Evolutionary conservation across 2,113 vertebrate genomes (phyloP), one percentile per base, ranked within the genome.

Genomic region (Euleptes europaea): DNA sequence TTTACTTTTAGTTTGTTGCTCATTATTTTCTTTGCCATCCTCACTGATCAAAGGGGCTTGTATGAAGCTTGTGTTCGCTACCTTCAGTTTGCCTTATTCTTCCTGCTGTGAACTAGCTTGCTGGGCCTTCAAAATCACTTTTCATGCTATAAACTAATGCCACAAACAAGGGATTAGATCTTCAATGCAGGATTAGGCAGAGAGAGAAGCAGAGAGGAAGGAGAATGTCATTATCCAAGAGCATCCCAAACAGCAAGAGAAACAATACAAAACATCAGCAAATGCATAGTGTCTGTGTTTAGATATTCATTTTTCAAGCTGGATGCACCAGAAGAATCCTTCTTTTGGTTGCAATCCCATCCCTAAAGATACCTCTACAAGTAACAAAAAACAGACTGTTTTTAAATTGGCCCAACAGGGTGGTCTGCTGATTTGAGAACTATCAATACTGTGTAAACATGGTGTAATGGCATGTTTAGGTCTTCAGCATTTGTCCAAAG

Each of bases 1-100:
- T 87, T 86, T 90, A 47, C 82, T 89, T 90, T 86, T 86, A 72
- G 82, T 78, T 83, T 77, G 74, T 28, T 86, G 85, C 33, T 91
- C 69, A 44, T 31, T 0, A 0, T 35, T 79, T 88, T 85, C 66
- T 84, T 90, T 91, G 83, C 67, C 82, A 85, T 21, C 67, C 21
- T 83, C 76, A 54, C 14, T 1, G 0, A 82, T 90, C 78, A 92
- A 63, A 92, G 54, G 47, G 35, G 47, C 67, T 81, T 86, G 40
- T 13, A 63, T 4, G 0, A 95, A 38, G 44, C 82, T 54, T 89
- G 1, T 54, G 54, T 65, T 80, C 81, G n/a, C 63, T 67, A 67
- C 54, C n/a, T 82, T 91, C 78, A 77, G 0, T 67, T 82, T 66
- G 74, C 63, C 57, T 74, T 73, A 78, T 15, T 5, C 19, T 40